Percentiles rank a stretch among this genome's conserved stretches.
phyloP scores from a whole-genome alignment of 2,113 vertebrate species.

The Phyllopteryx taeniolatus region DNA sequence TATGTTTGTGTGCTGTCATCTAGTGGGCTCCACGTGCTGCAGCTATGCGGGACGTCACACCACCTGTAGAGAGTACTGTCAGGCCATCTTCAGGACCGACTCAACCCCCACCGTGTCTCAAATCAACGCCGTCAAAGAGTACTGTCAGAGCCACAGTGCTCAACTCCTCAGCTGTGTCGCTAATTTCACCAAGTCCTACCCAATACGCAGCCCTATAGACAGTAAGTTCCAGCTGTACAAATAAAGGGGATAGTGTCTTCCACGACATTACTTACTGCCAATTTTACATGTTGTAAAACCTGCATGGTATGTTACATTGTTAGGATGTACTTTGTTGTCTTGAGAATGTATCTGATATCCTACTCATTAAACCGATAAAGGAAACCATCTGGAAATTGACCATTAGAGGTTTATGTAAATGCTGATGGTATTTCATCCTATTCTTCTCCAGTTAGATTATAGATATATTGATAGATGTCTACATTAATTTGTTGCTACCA shows the following conservation, averaged over 20 bases:
- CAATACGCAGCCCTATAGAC: conserved; percentile 92
- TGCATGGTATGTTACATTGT: not conserved
- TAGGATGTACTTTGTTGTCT: too few relatives aligned
- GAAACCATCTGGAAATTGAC: too few relatives aligned
- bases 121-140: conserved; percentile 91
- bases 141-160: conserved; percentile 88
- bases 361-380: too few relatives aligned
- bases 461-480: not conserved
- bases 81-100: conserved; percentile 98
- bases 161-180: conserved; percentile 90
- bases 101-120: conserved; percentile 93
- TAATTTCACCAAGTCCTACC: conserved; percentile 96
- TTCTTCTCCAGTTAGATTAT: too few relatives aligned
- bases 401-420: too few relatives aligned
- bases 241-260: not conserved
- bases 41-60: conserved; percentile 94
- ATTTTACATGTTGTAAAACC: too few relatives aligned
- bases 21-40: conserved; percentile 96
- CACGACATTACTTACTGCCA: not conserved
- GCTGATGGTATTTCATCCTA: too few relatives aligned
- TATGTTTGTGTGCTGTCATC: conserved; percentile 32
- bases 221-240: conserved; percentile 77
- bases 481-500: not conserved
- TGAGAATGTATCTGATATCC: too few relatives aligned
- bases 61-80: conserved; percentile 94